Conservation (phyloP, 2,797 vertebrate genomes). For the Typhlichthys subterraneus region DNA sequence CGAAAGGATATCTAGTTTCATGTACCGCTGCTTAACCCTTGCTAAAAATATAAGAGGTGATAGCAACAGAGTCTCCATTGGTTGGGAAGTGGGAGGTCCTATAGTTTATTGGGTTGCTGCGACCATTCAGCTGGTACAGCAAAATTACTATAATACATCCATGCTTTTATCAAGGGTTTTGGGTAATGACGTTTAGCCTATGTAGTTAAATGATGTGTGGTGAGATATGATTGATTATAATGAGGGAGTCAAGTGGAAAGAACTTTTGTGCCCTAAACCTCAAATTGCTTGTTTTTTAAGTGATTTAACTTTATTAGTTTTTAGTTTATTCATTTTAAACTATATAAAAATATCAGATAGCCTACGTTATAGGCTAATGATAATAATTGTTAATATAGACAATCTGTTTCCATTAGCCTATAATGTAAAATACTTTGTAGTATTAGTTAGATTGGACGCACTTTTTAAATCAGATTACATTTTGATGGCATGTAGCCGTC, state of each 20-base stretch:
- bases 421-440: too few species aligned
- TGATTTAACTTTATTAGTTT: too few species aligned
- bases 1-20: constrained; percentile 66
- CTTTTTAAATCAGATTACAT: too few species aligned
- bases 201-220: constrained; percentile 8
- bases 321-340: too few species aligned
- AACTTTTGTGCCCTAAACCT: too few species aligned
- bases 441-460: too few species aligned
- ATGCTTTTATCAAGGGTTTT: constrained; percentile 37
- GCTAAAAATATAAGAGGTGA: constrained; percentile 93
- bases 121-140: constrained; percentile 58
- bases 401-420: too few species aligned
- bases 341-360: too few species aligned
- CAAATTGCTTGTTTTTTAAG: too few species aligned
- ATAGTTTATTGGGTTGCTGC: constrained; percentile 73
- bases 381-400: too few species aligned
- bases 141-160: constrained; percentile 1
- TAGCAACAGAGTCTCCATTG: constrained; percentile 94
- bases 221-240: not conserved
- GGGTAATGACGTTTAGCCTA: constrained; percentile 80
- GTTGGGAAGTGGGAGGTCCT: constrained; percentile 58
- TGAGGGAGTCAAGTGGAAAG: not conserved
- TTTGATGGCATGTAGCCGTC: too few species aligned
- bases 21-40: constrained; percentile 42
- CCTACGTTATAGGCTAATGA: too few species aligned